Conservation (phyloP, 2,797 vertebrate species). For the Lerista edwardsae region DNA sequence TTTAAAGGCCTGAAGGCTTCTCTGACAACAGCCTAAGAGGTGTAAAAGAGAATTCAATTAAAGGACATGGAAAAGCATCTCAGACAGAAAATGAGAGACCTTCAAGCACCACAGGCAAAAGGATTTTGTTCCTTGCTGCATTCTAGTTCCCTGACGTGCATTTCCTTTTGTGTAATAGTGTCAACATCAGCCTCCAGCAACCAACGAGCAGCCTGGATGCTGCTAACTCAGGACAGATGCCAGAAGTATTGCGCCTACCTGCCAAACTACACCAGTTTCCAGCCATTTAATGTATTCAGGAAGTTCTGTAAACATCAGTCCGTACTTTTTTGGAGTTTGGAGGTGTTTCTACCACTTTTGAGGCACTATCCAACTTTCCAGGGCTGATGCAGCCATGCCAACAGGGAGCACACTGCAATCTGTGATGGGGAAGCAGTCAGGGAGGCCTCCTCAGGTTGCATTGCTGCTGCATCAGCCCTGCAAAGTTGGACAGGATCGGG, state of each 20-base stretch:
- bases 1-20: neutral
- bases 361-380: too few species aligned
- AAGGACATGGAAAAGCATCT: neutral
- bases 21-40: neutral
- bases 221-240: constrained; percentile 83
- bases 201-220: constrained; percentile 91
- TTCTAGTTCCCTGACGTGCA: neutral
- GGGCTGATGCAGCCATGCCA: too few species aligned
- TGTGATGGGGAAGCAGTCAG: too few species aligned
- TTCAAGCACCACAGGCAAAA: neutral
- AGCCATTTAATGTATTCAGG: neutral
- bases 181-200: constrained; percentile 92
- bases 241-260: constrained; percentile 80
- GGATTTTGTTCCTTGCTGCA: neutral
- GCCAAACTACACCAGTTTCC: neutral
- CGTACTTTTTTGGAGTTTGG: neutral
- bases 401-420: too few species aligned
- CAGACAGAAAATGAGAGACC: neutral
- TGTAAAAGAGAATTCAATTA: neutral
- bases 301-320: neutral
- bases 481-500: too few species aligned
- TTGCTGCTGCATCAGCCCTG: too few species aligned
- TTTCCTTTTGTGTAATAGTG: constrained; percentile 89
- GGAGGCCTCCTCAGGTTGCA: too few species aligned
- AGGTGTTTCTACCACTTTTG: neutral